Base-by-base conservation (phyloP, 1,140 invertebrate genomes). In the Drosophila parabipectinata region DNA sequence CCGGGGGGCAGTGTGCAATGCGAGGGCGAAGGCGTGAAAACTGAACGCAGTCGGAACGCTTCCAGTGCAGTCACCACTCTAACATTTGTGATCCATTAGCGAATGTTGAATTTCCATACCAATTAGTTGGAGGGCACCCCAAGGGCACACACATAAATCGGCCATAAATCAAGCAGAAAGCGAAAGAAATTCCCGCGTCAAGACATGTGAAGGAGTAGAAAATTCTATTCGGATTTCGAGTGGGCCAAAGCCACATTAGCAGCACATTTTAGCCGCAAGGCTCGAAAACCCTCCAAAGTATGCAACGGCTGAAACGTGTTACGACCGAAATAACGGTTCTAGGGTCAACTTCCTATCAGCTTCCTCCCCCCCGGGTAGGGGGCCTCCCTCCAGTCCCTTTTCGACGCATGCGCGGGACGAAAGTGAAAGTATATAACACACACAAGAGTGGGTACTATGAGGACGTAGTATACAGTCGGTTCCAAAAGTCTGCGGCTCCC, bases 391-490 rank as follows among this genome's bases (percentile, higher is more conserved):
- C 3, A 10, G 8, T 10, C 44, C 9, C 3, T 10, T 50, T 34
- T 18, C 8, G n/a, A 44, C 41, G 82, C 82, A 85, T 87, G 82
- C 82, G 82, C 61, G 28, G 7, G 34, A 39, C 15, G 75, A 85
- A 85, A 85, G 82, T 90, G 72, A 88, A 87, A 87, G 79, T 79
- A 76, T 34, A 76, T 82, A 80, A 28, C 10, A 34, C 28, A 72
- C 9, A 63, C 54, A 75, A 39, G 15, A 24, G 34, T 34, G 45
- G 37, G 15, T 53, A 55, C n/a, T 45, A 57, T 51, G 15, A n/a
- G 39, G 39, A 44, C 4, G 12, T 6, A 14, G 2, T 24, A 39
- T 14, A 67, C 24, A 48, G 66, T 47, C n/a, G 32, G 30, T 15
- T 30, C 41, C 62, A 48, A 53, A 60, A 56, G 32, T 58, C 34